phyloP scores from a whole-genome alignment of 2,113 vertebrate species.

The Elephantulus edwardii region DNA sequence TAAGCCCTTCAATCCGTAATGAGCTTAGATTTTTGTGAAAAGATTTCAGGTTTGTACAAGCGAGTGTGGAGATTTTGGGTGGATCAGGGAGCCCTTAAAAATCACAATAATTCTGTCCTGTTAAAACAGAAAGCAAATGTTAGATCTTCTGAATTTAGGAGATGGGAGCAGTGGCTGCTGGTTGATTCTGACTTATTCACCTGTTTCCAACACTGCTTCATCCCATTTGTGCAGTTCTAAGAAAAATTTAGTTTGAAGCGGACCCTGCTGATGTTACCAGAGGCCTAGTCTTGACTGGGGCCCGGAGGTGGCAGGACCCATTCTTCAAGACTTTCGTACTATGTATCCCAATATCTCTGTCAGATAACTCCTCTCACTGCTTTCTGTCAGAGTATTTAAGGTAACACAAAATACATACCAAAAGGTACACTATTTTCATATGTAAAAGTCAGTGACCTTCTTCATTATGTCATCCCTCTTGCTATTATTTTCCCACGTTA shows the following conservation, averaged over 20 bases:
- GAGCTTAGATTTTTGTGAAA: slow-evolving; percentile 13
- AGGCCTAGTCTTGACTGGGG: not conserved
- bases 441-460: not conserved
- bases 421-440: not conserved
- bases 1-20: not conserved
- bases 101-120: not conserved
- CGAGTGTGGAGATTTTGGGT: slow-evolving; percentile 10
- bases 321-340: not conserved
- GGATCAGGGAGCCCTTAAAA: not conserved
- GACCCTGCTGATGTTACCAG: not conserved
- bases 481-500: not conserved
- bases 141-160: not conserved
- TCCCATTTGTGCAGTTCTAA: not conserved
- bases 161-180: not conserved
- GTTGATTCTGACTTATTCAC: not conserved
- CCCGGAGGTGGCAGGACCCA: not conserved
- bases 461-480: not conserved
- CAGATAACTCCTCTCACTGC: not conserved
- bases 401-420: not conserved
- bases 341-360: not conserved
- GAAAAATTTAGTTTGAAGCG: not conserved
- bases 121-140: slow-evolving; percentile 28
- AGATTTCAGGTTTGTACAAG: not conserved
- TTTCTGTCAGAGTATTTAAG: not conserved
- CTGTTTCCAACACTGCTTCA: not conserved